Evolutionary conservation across 2,113 vertebrate genomes (phyloP), one percentile per base, ranked within the genome.

Genomic region (Micromys minutus): DNA sequence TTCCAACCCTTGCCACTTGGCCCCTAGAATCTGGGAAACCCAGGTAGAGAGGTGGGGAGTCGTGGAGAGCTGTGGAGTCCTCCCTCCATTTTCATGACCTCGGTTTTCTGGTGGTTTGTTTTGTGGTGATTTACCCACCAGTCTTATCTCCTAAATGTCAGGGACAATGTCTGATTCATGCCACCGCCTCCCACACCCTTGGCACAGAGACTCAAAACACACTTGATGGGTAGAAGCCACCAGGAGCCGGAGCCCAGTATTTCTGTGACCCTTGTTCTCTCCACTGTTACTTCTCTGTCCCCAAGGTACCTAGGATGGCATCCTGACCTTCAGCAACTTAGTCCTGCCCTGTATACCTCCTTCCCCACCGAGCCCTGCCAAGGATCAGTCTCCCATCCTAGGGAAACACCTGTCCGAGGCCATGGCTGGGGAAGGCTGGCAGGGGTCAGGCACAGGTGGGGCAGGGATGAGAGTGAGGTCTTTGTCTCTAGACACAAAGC

Each of bases 91-190:
- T 31, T n/a, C 50, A 1, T 69, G 63, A 93, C 97, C 96, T 94
- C 29, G 67, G 47, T 59, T 74, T 92, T 71, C 5, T 4, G 61
- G 34, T 65, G 77, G 16, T 91, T 57, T 75, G 89, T 84, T 91
- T 16, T 1, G n/a, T 21, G 69, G 67, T n/a, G 91, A 67, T 95
- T 90, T 89, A 91, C 93, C 84, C 3, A 65, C 69, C 55, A 4
- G 1, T 69, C 90, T 92, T 95, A 89, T 91, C 88, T 76, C 90
- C 90, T 90, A 97, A 97, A 97, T 97, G 97, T 97, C 97, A 97
- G 97, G 93, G 95, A 96, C 96, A 93, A 71, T 89, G 92, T 95
- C 95, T 97, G 96, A 93, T 96, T 97, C 97, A 88, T 39, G 76
- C 31, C 6, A 1, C 97, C 3, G 1, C 97, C 92, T 88, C 97